A percentile compares a stretch with the other conserved stretches of the same genome.
phyloP scores from a whole-genome alignment of 2,113 vertebrate genomes.

The Choloepus hoffmanni region DNA sequence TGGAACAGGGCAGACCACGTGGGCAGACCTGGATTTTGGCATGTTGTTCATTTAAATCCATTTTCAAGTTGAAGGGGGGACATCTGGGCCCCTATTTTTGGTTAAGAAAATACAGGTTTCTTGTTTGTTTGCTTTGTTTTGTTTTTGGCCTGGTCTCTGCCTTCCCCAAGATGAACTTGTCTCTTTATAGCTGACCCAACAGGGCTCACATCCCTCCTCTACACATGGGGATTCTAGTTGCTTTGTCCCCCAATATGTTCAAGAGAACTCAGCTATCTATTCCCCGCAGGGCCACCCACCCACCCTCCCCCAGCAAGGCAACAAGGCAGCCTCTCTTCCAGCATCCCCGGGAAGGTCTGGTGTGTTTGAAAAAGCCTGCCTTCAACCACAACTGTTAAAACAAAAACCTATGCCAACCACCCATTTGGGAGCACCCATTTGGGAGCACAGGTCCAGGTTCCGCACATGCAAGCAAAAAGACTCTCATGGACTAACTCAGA shows the following conservation, averaged over 20 bases:
- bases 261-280: neutral
- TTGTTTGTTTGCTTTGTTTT: neutral
- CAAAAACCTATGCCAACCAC: neutral
- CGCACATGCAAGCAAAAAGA: neutral
- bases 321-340: neutral
- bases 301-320: too few relatives aligned
- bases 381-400: neutral
- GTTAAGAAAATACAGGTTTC: neutral
- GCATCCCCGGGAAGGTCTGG: neutral
- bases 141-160: neutral
- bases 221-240: accelerated
- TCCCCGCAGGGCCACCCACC: neutral
- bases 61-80: neutral
- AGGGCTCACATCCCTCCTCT: neutral
- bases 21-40: neutral
- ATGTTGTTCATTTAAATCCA: neutral
- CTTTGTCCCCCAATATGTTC: too few relatives aligned
- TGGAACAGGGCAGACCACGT: accelerated
- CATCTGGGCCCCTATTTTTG: neutral
- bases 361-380: neutral
- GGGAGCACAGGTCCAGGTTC: neutral
- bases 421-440: too few relatives aligned
- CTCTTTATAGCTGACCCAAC: neutral
- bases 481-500: accelerated
- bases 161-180: neutral